Base-by-base conservation (phyloP, 92 coral and sea anemone species). In the Epizoanthus scotinus region DNA sequence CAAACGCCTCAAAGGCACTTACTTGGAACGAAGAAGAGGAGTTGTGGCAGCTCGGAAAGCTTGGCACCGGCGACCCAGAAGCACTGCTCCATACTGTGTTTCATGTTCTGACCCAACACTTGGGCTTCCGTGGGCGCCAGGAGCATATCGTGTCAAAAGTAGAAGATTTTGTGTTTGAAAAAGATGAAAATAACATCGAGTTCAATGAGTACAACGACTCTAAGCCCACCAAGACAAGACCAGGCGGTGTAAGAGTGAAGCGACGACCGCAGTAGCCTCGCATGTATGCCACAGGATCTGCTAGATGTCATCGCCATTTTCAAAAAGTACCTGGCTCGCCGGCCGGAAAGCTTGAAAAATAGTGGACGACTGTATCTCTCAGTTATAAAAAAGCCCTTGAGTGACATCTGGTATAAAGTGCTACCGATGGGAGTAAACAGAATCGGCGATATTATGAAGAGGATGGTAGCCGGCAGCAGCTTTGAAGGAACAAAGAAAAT, bases 131-230 rank as follows among this genome's bases (percentile, higher is more conserved):
- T 19, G 63, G 78, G 17, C 78, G 14, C 20, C 78, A 71, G 56
- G 78, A 71, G 55, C 78, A 71, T 28, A 49, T 9, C 17, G 59
- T 71, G 78, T 66, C 65, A 18, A 65, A 71, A 19, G 59, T 38
- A 19, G 55, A 71, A 38, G 78, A 71, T n/a, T 71, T 71, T 71
- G 21, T 18, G 18, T 44, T 31, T 47, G 78, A 65, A 3, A 44
- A 9, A 71, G 78, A 71, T 47, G 78, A 71, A 71, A 38, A 71
- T 26, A 44, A 44, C 17, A 13, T 42, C 56, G 78, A 28, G 44
- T 68, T 26, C 17, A 34, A 40, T 42, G 18, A 71, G 65, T 71
- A 31, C 78, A 31, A 5, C 28, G 0, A 71, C n/a, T 15, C 21
- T 5, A 71, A 71, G 60, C 22, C 78, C 40, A 28, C 20, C 25